These are phyloP conservation scores for Tinea semifulvella DNA, from an alignment of 2,888 invertebrate genomes.

Conservation along the genomic window DNA sequence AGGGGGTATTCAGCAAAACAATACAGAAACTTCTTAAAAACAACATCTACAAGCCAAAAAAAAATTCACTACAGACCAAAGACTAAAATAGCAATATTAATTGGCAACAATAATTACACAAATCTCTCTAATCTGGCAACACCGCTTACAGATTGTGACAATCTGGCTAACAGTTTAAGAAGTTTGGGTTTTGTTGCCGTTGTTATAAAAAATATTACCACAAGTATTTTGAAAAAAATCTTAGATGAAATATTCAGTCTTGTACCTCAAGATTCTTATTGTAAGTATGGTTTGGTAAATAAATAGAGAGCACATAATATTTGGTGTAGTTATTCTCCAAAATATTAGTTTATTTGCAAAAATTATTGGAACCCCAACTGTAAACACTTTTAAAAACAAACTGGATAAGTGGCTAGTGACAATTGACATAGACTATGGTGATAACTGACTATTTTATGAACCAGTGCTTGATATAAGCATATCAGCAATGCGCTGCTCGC, in stretches of 20 bases:
- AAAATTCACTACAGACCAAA: constrained; percentile 29
- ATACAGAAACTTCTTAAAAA: constrained; percentile 30
- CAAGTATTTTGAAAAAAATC: constrained; percentile 31
- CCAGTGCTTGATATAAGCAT: no score
- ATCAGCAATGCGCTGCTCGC: no score
- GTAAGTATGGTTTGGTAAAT: constrained; percentile 37
- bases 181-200: constrained; percentile 45
- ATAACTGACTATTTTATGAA: no score
- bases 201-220: constrained; percentile 38
- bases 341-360: no score
- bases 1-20: constrained; percentile 33
- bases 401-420: no score
- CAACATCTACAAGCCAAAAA: constrained; percentile 20
- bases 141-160: constrained; percentile 50
- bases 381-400: no score
- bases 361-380: no score
- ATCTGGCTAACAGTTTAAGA: constrained; percentile 38
- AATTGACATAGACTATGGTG: no score
- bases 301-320: no score
- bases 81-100: constrained; percentile 50
- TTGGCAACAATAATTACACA: constrained; percentile 50
- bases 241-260: constrained; percentile 32
- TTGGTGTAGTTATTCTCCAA: no score
- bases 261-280: constrained; percentile 49
- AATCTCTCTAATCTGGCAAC: constrained; percentile 47